Evolutionary conservation across 2,888 invertebrate genomes (phyloP), one percentile per base, ranked within the genome.

Genomic region (Ctena decussata): DNA sequence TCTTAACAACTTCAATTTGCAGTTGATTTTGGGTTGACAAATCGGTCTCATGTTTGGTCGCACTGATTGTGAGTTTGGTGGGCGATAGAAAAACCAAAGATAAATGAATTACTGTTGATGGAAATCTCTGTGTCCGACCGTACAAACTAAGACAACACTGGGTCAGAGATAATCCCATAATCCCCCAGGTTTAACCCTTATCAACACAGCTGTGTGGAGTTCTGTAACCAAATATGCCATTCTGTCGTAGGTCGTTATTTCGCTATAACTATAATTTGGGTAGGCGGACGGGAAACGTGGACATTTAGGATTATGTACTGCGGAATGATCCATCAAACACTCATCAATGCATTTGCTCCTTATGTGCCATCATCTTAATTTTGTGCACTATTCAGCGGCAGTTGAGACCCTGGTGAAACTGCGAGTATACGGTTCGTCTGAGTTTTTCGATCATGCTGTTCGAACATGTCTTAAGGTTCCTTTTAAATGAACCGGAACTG

Each of bases 141-240:
- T 21, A 2, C 35, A 69, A 53, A 39, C 69, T 70, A 49, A 39
- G 35, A 37, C 39, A 53, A 75, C 69, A 32, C 53, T 70, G 75
- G 80, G 80, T 70, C 80, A 53, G 32, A 39, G 11, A 21, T 80
- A 80, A 79, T 78, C 65, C 65, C 35, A 65, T 60, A 80, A 73
- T 73, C 80, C 65, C 21, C 6, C 8, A 35, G 80, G 74, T 41
- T 80, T 80, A 74, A 74, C 73, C 74, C 49, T 80, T 80, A 80
- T 80, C 80, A 53, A n/a, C 18, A n/a, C 49, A 35, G 49, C 78
- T 78, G 65, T 35, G 3, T 65, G 35, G 18, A 35, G 65, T 21
- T 65, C 35, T 18, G 15, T 32, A 32, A 5, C 65, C 60, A 30
- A 60, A 60, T 60, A 27, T 60, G 30, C 12, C 8, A 15, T 41